A percentile compares a stretch with the other conserved stretches of the same genome.
Evolutionary conservation across 2,888 invertebrate species (phyloP).

Genomic region (Tachina fera): DNA sequence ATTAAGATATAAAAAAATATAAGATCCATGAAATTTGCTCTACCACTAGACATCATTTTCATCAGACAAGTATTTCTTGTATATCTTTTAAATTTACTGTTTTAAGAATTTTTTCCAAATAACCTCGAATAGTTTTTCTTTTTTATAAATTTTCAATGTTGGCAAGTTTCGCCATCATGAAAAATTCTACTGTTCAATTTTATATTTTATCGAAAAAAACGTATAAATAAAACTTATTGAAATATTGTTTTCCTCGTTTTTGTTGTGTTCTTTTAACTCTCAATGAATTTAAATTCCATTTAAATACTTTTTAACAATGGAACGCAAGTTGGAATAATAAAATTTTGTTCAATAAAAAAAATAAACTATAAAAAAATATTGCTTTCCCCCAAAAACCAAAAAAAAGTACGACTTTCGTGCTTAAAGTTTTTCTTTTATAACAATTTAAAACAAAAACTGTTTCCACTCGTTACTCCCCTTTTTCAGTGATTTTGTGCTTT

Average conservation of each 20-base stretch:
- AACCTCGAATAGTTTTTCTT: too few relatives aligned
- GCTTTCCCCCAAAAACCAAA: not conserved
- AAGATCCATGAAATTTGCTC: too few relatives aligned
- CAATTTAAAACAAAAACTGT: constrained; percentile 11
- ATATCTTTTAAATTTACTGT: not conserved
- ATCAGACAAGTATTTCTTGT: too few relatives aligned
- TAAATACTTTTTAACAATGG: constrained; percentile 53
- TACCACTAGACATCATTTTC: too few relatives aligned
- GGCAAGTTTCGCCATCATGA: not conserved
- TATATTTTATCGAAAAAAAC: constrained; percentile 8
- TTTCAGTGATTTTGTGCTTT: not conserved
- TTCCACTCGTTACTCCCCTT: not conserved
- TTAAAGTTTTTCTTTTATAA: constrained; percentile 24
- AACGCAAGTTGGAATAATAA: constrained; percentile 46
- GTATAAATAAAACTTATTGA: constrained; percentile 37
- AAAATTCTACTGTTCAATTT: constrained; percentile 25
- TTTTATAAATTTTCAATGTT: not conserved
- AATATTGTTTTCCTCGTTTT: constrained; percentile 26
- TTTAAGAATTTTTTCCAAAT: not conserved
- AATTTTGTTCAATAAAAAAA: constrained; percentile 8
- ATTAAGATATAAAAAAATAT: too few relatives aligned
- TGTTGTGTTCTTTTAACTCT: constrained; percentile 14
- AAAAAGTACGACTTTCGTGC: constrained; percentile 1
- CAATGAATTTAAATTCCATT: constrained; percentile 50
- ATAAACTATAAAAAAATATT: not conserved